Evolutionary conservation across 2,113 vertebrate genomes (phyloP).

Genomic region (Stegostoma tigrinum): DNA sequence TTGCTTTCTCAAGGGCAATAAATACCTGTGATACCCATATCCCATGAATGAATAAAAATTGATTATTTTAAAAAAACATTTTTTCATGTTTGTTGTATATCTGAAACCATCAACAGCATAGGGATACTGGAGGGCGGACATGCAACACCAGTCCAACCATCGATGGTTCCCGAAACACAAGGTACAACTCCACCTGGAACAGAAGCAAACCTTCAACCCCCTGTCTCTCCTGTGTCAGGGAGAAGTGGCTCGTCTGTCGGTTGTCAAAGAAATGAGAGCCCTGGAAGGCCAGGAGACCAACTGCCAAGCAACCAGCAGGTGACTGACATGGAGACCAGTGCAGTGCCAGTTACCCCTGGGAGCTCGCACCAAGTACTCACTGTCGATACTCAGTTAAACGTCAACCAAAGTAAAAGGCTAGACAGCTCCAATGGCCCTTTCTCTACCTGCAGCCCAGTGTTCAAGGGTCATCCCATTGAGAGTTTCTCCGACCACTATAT

Average conservation of each 20-base stretch:
- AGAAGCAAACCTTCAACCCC: background rate
- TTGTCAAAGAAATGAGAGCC: background rate
- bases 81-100: background rate
- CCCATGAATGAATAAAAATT: background rate
- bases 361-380: background rate
- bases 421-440: background rate
- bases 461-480: too few relatives aligned
- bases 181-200: background rate
- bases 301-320: background rate
- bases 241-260: background rate
- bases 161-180: background rate
- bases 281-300: background rate
- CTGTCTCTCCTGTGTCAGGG: background rate
- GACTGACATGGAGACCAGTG: background rate
- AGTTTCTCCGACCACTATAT: background rate
- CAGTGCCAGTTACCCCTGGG: background rate
- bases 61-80: too few relatives aligned
- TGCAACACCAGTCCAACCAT: background rate
- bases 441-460: background rate
- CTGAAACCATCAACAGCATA: background rate
- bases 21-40: background rate
- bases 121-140: background rate
- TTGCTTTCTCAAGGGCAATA: background rate
- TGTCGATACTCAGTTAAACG: background rate
- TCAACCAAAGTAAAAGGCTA: background rate